Evolutionary conservation across 2,797 vertebrate species (phyloP), one percentile per base, ranked within the genome.

Genomic region (Aphelocoma californica): DNA sequence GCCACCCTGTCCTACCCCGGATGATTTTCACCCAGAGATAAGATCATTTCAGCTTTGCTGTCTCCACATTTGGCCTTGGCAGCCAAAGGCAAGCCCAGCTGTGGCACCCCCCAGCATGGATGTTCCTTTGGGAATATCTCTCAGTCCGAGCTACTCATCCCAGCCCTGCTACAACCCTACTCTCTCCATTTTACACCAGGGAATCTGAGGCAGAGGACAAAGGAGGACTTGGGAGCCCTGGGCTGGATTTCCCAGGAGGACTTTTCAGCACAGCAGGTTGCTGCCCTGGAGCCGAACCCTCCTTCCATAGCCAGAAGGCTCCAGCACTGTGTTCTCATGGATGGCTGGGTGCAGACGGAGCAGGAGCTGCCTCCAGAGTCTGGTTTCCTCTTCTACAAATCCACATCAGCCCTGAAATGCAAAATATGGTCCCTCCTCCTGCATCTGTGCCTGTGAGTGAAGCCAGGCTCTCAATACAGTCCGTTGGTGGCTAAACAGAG

Each of bases 111-210:
- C 18, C 17, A 56, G 12, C 21, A 18, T 0, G 10, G 14, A 50
- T 17, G 5, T 29, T 51, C 66, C 62, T 25, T 1, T 14, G 16
- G 42, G 26, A 92, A 7, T 11, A 19, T 60, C 64, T 56, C 38
- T 34, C 48, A 36, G 7, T 44, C 53, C 57, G 21, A 92, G 70
- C 31, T 36, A 10, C 67, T 64, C n/a, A 12, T 47, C 38, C 34
- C 50, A 45, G 42, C 36, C 20, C 54, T 4, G 2, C 19, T 25
- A 0, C 62, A 45, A 10, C 0, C 0, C 32, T 62, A 1, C n/a
- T 31, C 8, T n/a, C 60, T 79, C 18, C n/a, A 5, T 61, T 62
- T 75, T 42, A n/a, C 17, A 57, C 34, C 15, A 34, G 34, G 21
- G 61, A 82, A 88, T 86, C 81, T 75, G 88, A 86, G 87, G 69